Base-by-base conservation (phyloP, 92 coral and sea anemone species). In the Porites rus region DNA sequence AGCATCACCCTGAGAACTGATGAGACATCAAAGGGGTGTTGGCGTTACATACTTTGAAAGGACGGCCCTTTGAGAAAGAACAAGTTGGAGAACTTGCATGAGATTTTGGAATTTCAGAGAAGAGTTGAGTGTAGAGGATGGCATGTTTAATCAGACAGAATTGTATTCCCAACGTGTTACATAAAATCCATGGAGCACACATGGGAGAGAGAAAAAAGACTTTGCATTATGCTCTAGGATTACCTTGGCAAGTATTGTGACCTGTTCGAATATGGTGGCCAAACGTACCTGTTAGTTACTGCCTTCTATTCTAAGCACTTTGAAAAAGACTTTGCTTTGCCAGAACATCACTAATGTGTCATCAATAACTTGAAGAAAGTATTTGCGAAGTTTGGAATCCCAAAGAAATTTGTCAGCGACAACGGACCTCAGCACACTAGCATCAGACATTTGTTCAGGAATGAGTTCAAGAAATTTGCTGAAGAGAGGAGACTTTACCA, bases 231-330 rank as follows among this genome's bases (percentile, higher is more conserved):
- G 81, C 90, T 74, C 95, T 91, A 9, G 90, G 88, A 13, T 54
- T 92, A 25, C 93, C 91, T 4, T 87, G 87, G 93, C 87, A 92
- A 46, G 80, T 87, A 1, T 91, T 90, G 19, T 86, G 90, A 92
- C 69, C 59, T 83, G 54, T 92, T 88, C 59, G 81, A 88, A 52
- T 92, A 51, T 79, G 84, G 38, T 0, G 92, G 92, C 3, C 92
- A 88, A 6, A n/a, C 77, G 8, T 88, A 88, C 58, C 51, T 88
- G 63, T 18, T 88, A 1, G 92, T 85, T 1, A 88, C 90, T 31
- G 94, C 80, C 51, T 84, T 77, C 75, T 77, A 89, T 64, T 88
- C 88, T 59, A 88, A 88, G 67, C 83, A 82, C 82, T 88, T 91
- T 85, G 95, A 92, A 63, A 54, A 84, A 6, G 92, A 92, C 24